These are phyloP conservation scores for Parazoanthus darwini DNA, from an alignment of 92 coral and sea anemone genomes.

Conservation along the genomic window DNA sequence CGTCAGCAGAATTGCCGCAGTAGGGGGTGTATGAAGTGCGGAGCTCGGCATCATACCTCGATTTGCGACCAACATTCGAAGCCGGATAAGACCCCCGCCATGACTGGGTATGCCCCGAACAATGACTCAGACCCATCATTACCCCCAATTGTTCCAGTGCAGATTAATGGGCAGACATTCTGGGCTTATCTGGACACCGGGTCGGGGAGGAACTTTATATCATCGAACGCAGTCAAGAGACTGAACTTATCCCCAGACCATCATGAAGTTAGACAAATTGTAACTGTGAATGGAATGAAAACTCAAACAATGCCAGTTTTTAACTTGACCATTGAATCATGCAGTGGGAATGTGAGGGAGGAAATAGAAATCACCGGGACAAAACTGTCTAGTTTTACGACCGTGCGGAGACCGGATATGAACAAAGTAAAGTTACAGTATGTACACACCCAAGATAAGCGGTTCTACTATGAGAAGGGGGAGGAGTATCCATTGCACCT, in stretches of 20 bases:
- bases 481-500: too few species aligned
- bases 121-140: constrained; percentile 38
- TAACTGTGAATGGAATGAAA: too few species aligned
- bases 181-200: constrained; percentile 76
- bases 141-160: constrained; percentile 67
- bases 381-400: too few species aligned
- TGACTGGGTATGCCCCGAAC: constrained; percentile 46
- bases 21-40: constrained; percentile 61
- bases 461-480: too few species aligned
- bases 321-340: too few species aligned
- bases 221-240: constrained; percentile 39
- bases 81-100: not conserved
- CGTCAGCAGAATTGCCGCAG: constrained; percentile 55
- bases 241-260: constrained; percentile 43
- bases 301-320: too few species aligned
- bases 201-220: constrained; percentile 39
- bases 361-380: too few species aligned
- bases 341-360: too few species aligned
- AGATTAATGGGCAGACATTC: constrained; percentile 32
- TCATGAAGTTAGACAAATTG: too few species aligned
- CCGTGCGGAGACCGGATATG: too few species aligned
- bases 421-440: too few species aligned
- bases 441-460: too few species aligned
- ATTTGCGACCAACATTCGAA: constrained; percentile 51
- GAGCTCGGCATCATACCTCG: constrained; percentile 59